Evolutionary conservation across 2,113 vertebrate genomes (phyloP), one percentile per base, ranked within the genome.

Genomic region (Chiloscyllium plagiosum): DNA sequence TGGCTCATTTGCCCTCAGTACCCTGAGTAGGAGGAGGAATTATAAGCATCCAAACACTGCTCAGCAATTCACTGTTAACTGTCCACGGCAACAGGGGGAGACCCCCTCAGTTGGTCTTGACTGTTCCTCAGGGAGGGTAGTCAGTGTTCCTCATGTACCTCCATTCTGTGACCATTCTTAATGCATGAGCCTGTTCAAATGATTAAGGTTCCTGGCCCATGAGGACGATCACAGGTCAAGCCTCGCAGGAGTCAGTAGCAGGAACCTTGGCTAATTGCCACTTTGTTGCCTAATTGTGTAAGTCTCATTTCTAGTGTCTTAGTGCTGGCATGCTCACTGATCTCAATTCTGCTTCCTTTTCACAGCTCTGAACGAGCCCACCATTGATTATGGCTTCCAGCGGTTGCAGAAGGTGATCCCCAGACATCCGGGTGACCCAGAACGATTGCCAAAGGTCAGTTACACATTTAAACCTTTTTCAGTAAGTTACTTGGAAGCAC

Each of bases 331-430:
- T 93, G 65, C 12, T 52, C 2, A 69, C 89, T 95, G 22, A 95
- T 13, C 69, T 52, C 1, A 5, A 72, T 65, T 69, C 29, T n/a
- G 83, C 70, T 52, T 61, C 93, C 52, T 83, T 78, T 12, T 78
- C 94, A n/a, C 90, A 96, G 96, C 96, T 65, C 33, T 96, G 96
- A 96, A 96, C 3, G 96, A 96, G 78, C 99, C 99, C 96, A 99
- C 99, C 97, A 99, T 99, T 96, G 99, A 99, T 97, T 99, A 99
- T 17, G 99, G 99, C 96, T 99, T 99, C 97, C 98, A 98, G 97
- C 97, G 98, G 97, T 97, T 98, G 97, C 98, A 98, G 97, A 98
- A 98, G 97, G 98, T 98, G 95, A 98, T 98, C 95, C 98, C 98
- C 76, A 97, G 98, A 96, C 98, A 98, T 96, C 98, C 98, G 0